Evolutionary conservation across 2,113 vertebrate species (phyloP).

Genomic region (Gracilinanus agilis): DNA sequence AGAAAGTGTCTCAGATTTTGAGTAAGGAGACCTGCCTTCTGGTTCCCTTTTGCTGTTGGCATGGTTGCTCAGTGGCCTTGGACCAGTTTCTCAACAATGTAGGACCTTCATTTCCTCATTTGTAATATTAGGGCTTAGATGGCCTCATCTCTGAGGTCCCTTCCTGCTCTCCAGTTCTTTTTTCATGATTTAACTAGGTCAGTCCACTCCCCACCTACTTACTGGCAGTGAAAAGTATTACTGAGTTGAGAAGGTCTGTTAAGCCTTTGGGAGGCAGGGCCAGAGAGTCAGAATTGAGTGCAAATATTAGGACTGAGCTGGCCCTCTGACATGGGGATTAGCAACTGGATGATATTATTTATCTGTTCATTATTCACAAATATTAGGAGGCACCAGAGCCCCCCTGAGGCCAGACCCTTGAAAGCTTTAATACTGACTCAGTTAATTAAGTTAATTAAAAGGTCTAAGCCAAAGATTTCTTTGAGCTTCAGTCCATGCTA

Average conservation of each 20-base stretch:
- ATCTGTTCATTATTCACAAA: background rate
- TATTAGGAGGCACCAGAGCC: background rate
- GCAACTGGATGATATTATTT: background rate
- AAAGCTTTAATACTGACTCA: background rate
- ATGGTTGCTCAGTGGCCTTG: background rate
- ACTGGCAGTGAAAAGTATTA: background rate
- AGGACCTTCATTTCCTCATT: no score
- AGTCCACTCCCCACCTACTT: background rate
- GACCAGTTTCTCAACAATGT: background rate
- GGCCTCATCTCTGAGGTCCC: background rate
- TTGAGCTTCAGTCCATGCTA: background rate
- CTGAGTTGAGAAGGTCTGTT: background rate
- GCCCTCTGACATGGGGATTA: background rate
- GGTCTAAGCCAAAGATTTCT: background rate
- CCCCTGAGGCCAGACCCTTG: background rate
- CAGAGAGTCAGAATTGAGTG: background rate
- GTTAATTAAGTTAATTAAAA: background rate
- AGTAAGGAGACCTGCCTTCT: background rate
- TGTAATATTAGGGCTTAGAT: no score
- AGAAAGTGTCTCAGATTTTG: background rate
- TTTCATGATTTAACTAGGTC: background rate
- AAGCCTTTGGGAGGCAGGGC: background rate
- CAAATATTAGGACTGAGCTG: background rate
- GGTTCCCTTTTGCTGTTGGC: background rate
- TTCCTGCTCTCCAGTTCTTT: background rate